phyloP scores from a whole-genome alignment of 2,888 invertebrate genomes.

The Drosophila tanythrix region DNA sequence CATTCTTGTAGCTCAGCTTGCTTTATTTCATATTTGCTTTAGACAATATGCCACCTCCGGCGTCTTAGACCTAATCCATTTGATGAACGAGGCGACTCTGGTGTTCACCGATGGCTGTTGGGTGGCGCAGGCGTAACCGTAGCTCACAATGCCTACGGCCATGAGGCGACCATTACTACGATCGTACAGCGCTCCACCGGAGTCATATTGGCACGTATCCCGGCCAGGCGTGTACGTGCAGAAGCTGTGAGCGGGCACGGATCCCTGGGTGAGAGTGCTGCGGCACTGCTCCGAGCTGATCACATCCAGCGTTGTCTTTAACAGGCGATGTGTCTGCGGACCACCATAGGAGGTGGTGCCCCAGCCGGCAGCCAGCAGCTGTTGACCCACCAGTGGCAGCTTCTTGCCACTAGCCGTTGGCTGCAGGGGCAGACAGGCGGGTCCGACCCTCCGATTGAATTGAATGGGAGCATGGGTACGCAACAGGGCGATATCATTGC shows the following conservation, averaged over 20 bases:
- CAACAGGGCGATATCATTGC: slow-evolving; percentile 87
- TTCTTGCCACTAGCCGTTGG: slow-evolving; percentile 36
- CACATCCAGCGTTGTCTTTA: slow-evolving; percentile 86
- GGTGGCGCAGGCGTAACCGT: slow-evolving; percentile 86
- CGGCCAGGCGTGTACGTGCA: slow-evolving; percentile 85
- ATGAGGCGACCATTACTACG: slow-evolving; percentile 83
- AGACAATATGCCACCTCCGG: slow-evolving; percentile 81
- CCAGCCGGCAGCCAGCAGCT: slow-evolving; percentile 86
- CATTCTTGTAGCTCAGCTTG: neutral
- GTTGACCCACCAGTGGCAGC: slow-evolving; percentile 84
- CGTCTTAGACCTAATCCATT: slow-evolving; percentile 86
- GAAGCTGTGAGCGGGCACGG: slow-evolving; percentile 78
- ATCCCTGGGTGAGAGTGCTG: slow-evolving; percentile 50
- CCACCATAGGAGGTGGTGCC: slow-evolving; percentile 86
- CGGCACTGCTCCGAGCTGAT: slow-evolving; percentile 85
- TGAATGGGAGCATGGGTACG: slow-evolving; percentile 84
- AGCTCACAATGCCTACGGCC: slow-evolving; percentile 86
- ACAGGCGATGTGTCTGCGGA: slow-evolving; percentile 85
- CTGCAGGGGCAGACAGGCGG: slow-evolving; percentile 87
- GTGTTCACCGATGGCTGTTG: slow-evolving; percentile 86
- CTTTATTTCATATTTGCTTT: slow-evolving; percentile 24
- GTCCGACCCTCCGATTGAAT: slow-evolving; percentile 86
- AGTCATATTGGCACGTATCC: slow-evolving; percentile 87
- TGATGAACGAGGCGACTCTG: slow-evolving; percentile 86
- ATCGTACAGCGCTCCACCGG: slow-evolving; percentile 87